Conservation (phyloP, 2,797 vertebrate species). For the Chloroceryle amazona region DNA sequence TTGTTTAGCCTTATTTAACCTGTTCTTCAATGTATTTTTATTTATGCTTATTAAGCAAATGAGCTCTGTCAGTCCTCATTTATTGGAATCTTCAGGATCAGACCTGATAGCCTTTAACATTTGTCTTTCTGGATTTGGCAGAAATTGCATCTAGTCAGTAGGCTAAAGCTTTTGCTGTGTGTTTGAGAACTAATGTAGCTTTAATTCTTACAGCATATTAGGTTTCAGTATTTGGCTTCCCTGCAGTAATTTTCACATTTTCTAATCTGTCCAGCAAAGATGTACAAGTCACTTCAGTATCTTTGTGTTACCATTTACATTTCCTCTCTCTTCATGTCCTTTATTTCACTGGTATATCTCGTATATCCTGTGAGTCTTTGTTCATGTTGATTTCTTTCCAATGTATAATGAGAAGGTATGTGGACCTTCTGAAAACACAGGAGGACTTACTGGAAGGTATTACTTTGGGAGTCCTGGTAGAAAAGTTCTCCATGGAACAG, state of each 20-base stretch:
- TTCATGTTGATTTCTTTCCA: not conserved
- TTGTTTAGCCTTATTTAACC: not conserved
- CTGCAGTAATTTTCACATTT: not conserved
- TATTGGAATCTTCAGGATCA: not conserved
- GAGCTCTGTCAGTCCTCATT: not conserved
- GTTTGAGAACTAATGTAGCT: not conserved
- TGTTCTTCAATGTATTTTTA: not conserved
- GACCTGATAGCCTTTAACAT: not conserved
- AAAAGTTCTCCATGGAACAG: no score
- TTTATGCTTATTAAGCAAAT: slow-evolving; percentile 16
- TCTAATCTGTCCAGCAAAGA: not conserved
- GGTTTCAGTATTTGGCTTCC: not conserved
- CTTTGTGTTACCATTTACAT: not conserved
- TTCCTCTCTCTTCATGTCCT: not conserved
- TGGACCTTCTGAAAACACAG: not conserved
- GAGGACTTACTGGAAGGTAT: not conserved
- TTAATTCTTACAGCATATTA: not conserved
- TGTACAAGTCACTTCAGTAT: not conserved
- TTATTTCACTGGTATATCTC: not conserved
- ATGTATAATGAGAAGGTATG: not conserved
- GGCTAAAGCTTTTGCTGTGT: not conserved
- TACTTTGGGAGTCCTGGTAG: no score
- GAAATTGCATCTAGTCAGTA: not conserved
- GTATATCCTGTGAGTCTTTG: not conserved
- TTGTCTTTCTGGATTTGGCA: not conserved